phyloP scores from a whole-genome alignment of 2,888 invertebrate species.

The Leptinotarsa tumamoca region DNA sequence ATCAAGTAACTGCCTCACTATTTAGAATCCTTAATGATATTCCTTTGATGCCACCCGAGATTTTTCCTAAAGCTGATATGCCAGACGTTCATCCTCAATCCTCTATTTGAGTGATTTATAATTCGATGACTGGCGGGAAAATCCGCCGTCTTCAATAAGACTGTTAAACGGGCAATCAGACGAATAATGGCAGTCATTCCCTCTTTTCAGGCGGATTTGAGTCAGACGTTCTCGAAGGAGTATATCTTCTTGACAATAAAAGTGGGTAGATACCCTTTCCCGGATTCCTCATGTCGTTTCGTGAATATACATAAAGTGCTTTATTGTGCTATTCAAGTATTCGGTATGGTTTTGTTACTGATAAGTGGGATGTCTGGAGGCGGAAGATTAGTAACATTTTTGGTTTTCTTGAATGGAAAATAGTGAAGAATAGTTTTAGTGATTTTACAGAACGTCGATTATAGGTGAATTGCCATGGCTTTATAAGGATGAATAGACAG shows the following conservation, averaged over 20 bases:
- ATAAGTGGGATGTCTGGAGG: not conserved
- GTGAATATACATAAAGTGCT: conserved; percentile 11
- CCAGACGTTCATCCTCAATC: conserved; percentile 9
- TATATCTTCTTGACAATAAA: conserved; percentile 2
- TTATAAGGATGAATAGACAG: too few species aligned
- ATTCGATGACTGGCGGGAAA: conserved; percentile 4
- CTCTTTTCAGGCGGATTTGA: conserved; percentile 3
- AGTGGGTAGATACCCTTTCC: not conserved
- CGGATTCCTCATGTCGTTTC: not conserved
- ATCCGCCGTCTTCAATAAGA: conserved; percentile 8
- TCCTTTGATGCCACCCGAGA: not conserved
- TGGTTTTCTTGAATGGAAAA: too few species aligned
- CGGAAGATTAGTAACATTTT: too few species aligned
- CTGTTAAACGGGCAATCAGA: conserved; percentile 11
- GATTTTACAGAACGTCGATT: too few species aligned
- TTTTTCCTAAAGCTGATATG: not conserved
- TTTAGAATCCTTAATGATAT: not conserved
- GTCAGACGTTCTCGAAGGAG: not conserved
- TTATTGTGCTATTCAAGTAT: not conserved
- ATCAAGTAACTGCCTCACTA: not conserved
- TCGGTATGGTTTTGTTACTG: not conserved
- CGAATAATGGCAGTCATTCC: conserved; percentile 1
- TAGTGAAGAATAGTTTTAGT: too few species aligned
- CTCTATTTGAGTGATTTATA: conserved; percentile 14
- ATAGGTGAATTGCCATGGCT: too few species aligned